These are phyloP conservation scores for Macroglossus sobrinus DNA, from an alignment of 2,113 vertebrate genomes.

Conservation along the genomic window DNA sequence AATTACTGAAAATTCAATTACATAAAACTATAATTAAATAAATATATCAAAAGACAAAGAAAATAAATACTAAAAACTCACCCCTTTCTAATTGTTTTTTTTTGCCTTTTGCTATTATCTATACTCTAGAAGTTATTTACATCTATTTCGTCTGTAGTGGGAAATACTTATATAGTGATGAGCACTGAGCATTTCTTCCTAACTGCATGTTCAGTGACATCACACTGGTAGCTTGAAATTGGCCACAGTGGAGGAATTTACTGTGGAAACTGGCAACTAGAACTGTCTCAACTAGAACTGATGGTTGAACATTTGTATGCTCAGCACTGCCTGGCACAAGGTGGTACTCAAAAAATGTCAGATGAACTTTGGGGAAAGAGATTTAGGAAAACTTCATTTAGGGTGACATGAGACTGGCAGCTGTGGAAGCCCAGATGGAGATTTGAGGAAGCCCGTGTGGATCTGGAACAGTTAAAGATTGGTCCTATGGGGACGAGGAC, in stretches of 20 bases:
- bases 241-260: not conserved
- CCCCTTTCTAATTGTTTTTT: not conserved
- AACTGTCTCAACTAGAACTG: not conserved
- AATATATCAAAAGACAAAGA: not conserved
- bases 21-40: not conserved
- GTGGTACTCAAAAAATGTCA: not conserved
- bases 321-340: not conserved
- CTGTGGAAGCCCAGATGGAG: not conserved
- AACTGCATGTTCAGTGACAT: not conserved
- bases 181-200: not conserved
- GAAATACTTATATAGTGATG: not conserved
- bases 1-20: not conserved
- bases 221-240: not conserved
- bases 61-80: not conserved
- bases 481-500: fast-evolving
- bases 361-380: not conserved
- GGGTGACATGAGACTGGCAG: not conserved
- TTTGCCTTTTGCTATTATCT: not conserved
- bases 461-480: not conserved
- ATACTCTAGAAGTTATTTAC: not conserved
- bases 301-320: not conserved
- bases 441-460: not conserved
- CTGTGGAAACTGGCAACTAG: not conserved
- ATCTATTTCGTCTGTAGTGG: not conserved
- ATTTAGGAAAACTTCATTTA: not conserved